Percentiles rank a stretch among this genome's conserved stretches.
Conservation (phyloP, 2,113 vertebrate genomes). For the Rhizomys pruinosus region DNA sequence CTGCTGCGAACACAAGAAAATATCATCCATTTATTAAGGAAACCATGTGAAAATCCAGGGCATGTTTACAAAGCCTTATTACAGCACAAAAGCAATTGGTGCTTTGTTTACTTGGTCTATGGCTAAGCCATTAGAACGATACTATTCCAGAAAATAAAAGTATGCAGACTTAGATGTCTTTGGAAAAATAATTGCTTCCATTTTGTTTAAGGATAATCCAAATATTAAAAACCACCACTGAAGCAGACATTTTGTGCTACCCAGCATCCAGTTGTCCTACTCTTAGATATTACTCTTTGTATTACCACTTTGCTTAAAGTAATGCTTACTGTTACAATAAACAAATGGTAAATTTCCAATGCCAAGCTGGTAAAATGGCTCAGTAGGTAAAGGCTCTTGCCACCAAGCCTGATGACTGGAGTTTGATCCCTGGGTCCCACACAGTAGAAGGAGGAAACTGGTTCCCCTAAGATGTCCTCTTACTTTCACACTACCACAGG, state of each 20-base stretch:
- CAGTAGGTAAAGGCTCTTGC: background rate
- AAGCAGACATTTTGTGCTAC: background rate
- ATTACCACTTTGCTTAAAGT: constrained; percentile 13
- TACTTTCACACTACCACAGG: background rate
- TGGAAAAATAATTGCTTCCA: constrained; percentile 66
- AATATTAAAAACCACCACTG: constrained; percentile 22
- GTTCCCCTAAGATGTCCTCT: background rate
- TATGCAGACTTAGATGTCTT: constrained; percentile 53
- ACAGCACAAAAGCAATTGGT: constrained; percentile 64
- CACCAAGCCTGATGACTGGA: background rate
- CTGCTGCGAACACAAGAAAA: constrained; percentile 73
- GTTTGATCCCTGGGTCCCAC: background rate
- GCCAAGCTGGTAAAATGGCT: background rate
- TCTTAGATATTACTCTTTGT: background rate
- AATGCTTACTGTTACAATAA: background rate
- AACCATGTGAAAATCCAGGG: constrained; percentile 58
- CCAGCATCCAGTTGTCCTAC: background rate
- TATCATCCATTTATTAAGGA: constrained; percentile 77
- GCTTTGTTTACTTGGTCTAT: constrained; percentile 73
- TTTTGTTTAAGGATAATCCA: constrained; percentile 67
- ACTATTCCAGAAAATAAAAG: constrained; percentile 67
- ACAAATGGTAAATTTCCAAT: background rate
- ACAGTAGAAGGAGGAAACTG: background rate
- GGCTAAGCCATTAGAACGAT: constrained; percentile 65
- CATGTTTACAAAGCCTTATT: constrained; percentile 63